Conservation (phyloP, 2,797 vertebrate species). For the Synaphobranchus kaupii region DNA sequence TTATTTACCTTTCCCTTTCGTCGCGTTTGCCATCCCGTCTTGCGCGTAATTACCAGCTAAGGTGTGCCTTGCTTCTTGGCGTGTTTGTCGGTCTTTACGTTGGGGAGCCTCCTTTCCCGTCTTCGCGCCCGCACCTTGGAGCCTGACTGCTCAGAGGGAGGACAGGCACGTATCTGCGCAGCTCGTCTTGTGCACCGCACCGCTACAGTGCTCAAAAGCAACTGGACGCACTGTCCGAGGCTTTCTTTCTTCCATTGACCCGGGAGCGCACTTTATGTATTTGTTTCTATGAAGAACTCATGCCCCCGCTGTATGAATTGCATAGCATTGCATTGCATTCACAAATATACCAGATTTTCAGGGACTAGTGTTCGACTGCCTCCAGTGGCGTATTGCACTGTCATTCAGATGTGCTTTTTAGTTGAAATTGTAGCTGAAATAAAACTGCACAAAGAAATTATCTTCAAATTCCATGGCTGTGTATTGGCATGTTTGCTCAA, state of each 20-base stretch:
- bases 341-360: conserved; percentile 56
- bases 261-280: conserved; percentile 44
- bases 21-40: conserved; percentile 73
- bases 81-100: conserved; percentile 41
- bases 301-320: conserved; percentile 51
- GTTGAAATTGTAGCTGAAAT: background rate
- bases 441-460: background rate
- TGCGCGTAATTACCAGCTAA: conserved; percentile 38
- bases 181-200: background rate
- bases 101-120: conserved; percentile 45
- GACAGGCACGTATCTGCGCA: background rate
- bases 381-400: conserved; percentile 58
- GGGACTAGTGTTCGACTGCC: conserved; percentile 68
- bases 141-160: conserved; percentile 43
- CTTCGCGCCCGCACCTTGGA: conserved; percentile 57
- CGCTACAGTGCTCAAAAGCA: conserved; percentile 52
- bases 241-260: conserved; percentile 44
- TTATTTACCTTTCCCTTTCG: conserved; percentile 69
- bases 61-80: conserved; percentile 18
- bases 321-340: conserved; percentile 21
- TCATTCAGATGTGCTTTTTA: background rate
- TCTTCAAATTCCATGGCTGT: no score
- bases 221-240: conserved; percentile 43
- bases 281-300: conserved; percentile 63
- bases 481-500: background rate